These are phyloP conservation scores for Harpagifer antarcticus DNA, from an alignment of 2,797 vertebrate species.

Conservation along the genomic window DNA sequence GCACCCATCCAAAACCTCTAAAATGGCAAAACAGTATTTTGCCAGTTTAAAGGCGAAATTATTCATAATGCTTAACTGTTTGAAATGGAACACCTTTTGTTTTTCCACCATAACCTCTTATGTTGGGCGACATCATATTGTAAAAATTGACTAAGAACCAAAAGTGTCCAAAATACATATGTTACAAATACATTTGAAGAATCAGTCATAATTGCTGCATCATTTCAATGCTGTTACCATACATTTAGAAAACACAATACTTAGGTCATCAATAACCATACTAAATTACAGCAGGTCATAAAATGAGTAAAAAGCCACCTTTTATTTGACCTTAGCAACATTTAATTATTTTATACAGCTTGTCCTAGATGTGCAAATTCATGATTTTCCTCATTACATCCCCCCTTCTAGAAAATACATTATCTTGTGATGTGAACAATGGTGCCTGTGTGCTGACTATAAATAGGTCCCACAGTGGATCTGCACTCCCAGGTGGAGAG, in stretches of 20 bases:
- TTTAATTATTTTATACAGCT: constrained; percentile 31
- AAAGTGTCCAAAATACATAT: background rate
- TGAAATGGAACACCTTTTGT: background rate
- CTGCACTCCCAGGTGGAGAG: constrained; percentile 73
- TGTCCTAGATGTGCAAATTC: constrained; percentile 27
- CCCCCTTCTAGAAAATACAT: constrained; percentile 16
- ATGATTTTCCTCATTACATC: constrained; percentile 8
- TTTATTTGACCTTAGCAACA: constrained; percentile 20
- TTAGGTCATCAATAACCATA: constrained; percentile 17
- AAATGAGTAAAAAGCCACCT: background rate
- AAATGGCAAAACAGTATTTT: background rate
- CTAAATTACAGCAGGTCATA: constrained; percentile 9
- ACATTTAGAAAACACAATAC: background rate
- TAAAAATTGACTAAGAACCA: background rate
- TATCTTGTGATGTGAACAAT: constrained; percentile 67
- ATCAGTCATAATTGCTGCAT: background rate
- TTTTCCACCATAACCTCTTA: constrained; percentile 1
- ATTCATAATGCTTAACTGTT: background rate
- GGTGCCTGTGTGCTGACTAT: constrained; percentile 67
- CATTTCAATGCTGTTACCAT: background rate
- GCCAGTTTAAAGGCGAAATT: background rate
- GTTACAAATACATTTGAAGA: background rate
- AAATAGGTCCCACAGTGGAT: constrained; percentile 72
- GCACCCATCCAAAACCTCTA: background rate
- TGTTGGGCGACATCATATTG: background rate